A percentile compares a stretch with the other conserved stretches of the same genome.
phyloP scores from a whole-genome alignment of 2,888 invertebrate genomes.

The Cephus pulcher region DNA sequence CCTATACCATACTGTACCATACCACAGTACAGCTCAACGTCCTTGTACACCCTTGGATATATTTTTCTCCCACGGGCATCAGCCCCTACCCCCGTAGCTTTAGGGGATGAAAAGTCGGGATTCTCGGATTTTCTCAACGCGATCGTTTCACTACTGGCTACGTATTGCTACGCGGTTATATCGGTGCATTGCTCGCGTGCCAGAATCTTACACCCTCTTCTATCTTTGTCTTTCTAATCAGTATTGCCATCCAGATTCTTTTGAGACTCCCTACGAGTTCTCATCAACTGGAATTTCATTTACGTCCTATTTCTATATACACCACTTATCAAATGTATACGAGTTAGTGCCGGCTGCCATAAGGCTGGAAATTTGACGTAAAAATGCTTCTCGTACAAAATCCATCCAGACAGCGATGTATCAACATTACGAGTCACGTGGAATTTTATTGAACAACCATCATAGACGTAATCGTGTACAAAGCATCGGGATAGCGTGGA shows the following conservation, averaged over 20 bases:
- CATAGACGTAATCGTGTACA: neutral
- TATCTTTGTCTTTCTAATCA: neutral
- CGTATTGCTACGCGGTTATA: neutral
- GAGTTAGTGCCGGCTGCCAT: neutral
- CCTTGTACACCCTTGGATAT: neutral
- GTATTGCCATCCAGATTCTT: neutral
- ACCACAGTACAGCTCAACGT: neutral
- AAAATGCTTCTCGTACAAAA: neutral
- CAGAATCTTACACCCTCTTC: neutral
- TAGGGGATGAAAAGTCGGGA: neutral
- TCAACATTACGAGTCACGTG: neutral
- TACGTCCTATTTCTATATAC: neutral
- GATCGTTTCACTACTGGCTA: neutral
- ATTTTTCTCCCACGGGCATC: neutral
- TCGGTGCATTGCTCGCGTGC: neutral
- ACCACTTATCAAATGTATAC: neutral
- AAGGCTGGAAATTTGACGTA: neutral
- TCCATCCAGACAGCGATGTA: neutral
- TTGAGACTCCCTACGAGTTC: neutral
- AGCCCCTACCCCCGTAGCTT: neutral
- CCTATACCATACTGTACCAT: neutral
- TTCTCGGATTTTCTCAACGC: neutral
- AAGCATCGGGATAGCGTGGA: neutral
- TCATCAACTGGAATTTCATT: neutral
- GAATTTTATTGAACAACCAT: neutral